Evolutionary conservation across 2,888 invertebrate species (phyloP).

Genomic region (Hoplodrina blanda): DNA sequence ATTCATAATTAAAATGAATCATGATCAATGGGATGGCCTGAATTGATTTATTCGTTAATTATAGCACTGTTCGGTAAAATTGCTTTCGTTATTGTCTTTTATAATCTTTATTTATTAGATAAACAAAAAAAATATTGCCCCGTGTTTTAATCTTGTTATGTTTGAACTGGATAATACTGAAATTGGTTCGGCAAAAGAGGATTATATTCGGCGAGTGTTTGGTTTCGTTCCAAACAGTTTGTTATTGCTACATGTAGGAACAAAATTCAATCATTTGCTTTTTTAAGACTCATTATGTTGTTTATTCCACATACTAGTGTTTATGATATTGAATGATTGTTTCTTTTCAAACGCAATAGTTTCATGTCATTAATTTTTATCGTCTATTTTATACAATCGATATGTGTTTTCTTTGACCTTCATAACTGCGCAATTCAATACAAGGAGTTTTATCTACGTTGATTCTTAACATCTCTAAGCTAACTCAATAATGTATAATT

Average conservation of each 20-base stretch:
- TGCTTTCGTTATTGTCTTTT: slow-evolving; percentile 10
- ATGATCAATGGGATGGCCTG: slow-evolving; percentile 20
- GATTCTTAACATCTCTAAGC: neutral
- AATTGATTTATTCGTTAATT: slow-evolving; percentile 38
- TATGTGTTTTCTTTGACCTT: slow-evolving; percentile 29
- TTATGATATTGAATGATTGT: slow-evolving; percentile 2
- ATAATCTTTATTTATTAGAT: slow-evolving; percentile 13
- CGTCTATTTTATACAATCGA: slow-evolving; percentile 7
- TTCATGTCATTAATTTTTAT: slow-evolving; percentile 27
- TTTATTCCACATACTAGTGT: slow-evolving; percentile 4
- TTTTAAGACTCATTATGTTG: neutral
- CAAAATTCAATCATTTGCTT: slow-evolving; percentile 4
- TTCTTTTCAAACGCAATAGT: slow-evolving; percentile 28
- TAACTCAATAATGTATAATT: neutral
- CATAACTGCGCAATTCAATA: slow-evolving; percentile 6
- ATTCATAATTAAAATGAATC: slow-evolving; percentile 41
- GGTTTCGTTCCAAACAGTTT: slow-evolving; percentile 25
- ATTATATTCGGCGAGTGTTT: slow-evolving; percentile 32
- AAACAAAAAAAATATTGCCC: slow-evolving; percentile 1
- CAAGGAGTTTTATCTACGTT: neutral
- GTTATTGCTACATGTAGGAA: slow-evolving; percentile 2
- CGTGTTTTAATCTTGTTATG: slow-evolving; percentile 15
- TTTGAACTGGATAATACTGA: slow-evolving; percentile 33
- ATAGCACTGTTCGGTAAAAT: slow-evolving; percentile 11
- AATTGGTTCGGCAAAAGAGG: slow-evolving; percentile 32